Evolutionary conservation across 1,140 invertebrate species (phyloP), one percentile per base, ranked within the genome.

Genomic region (Neodiprion virginianus): DNA sequence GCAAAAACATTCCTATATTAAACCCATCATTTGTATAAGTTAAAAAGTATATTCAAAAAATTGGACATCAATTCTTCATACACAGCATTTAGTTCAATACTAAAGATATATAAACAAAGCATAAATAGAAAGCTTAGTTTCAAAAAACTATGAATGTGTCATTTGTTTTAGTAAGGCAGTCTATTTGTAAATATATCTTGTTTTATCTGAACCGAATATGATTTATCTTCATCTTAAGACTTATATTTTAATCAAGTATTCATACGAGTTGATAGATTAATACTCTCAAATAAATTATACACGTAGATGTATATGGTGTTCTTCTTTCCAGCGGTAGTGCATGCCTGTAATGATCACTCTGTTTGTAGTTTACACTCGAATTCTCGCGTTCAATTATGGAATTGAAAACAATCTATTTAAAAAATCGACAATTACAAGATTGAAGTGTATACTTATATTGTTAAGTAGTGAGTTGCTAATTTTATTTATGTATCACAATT

Each of bases 261-360:
- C 53, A 8, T 61, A 12, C 53, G 53, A 8, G 53, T 12, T 40
- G 28, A 40, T 40, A 40, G 28, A 40, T 40, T 40, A 61, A 61
- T 5, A 14, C 53, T 61, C 53, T 4, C 53, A 17, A 61, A 14
- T 61, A 61, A 61, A 61, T 61, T 61, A 61, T 61, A 61, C 7
- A 14, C 4, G 53, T 61, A 61, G 53, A 61, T 14, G 11, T 69
- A 69, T 12, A 69, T 47, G 21, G 68, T 69, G 21, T 23, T 69
- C 47, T 28, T 83, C 79, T 74, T 79, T 78, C 48, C 17, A 71
- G 70, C 70, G 28, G 48, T 71, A 71, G 70, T 71, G 70, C 70
- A 71, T 71, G 70, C 70, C 12, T 21, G 40, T 50, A 71, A 40
- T 40, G 47, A 28, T 14, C 12, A 17, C 21, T 48, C 10, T 71